Base-by-base conservation (phyloP, 2,888 invertebrate genomes). In the Pseudanteris insignis region DNA sequence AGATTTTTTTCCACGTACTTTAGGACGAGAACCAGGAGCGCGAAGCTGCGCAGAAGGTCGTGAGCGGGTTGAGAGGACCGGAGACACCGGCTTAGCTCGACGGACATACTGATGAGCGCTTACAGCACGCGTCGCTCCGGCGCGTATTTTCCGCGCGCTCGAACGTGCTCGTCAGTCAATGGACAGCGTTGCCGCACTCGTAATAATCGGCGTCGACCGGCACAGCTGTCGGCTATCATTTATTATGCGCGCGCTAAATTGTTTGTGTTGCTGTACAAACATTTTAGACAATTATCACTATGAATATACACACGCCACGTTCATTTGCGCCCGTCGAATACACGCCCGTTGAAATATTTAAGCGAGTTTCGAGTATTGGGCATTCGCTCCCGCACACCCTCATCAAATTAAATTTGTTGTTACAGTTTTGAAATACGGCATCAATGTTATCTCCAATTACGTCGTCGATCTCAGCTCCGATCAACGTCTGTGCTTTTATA, bases 141-240 rank as follows among this genome's bases (percentile, higher is more conserved):
- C 47, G 2, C 33, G 43, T 50, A 51, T 36, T 47, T 59, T 51
- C 40, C 25, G 36, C 30, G 7, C 26, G 9, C 9, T 26, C 37
- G 3, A 25, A 34, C 59, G 59, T 53, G 47, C 41, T 60, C 51
- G 47, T 54, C 54, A 54, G 54, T 53, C 53, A 48, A 58, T 47
- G 53, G 43, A 53, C 10, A 37, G 41, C 57, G 32, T 50, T 40
- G 37, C 47, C 43, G 32, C 36, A 48, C 34, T 44, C 41, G 51
- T 43, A 50, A 50, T 44, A 44, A 55, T 57, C 51, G 38, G 28
- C 28, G 15, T n/a, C n/a, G 48, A 44, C 33, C 13, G 11, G 18
- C 4, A 43, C 55, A 62, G 51, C 53, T 58, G 62, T 28, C 33
- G 36, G 6, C 38, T 9, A 38, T 43, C 53, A 48, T 58, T 53